Evolutionary conservation across 2,888 invertebrate genomes (phyloP).

Genomic region (Notocelia uddmanniana): DNA sequence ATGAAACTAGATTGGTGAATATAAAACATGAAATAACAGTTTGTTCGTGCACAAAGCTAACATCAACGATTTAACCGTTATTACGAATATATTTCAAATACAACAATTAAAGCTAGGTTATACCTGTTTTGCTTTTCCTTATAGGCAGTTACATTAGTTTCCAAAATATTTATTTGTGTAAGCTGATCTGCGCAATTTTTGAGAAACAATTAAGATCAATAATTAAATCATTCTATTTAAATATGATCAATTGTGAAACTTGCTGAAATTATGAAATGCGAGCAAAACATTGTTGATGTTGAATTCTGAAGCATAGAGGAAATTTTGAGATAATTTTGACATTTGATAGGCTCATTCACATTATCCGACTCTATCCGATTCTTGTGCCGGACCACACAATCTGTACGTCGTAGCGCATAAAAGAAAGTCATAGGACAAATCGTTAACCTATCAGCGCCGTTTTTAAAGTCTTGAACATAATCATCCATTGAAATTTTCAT

Average conservation of each 20-base stretch:
- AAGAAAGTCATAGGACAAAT: too few species aligned
- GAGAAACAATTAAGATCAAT: not conserved
- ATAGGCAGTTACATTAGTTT: not conserved
- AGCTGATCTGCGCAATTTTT: not conserved
- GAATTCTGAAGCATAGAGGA: too few species aligned
- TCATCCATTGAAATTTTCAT: too few species aligned
- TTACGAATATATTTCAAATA: not conserved
- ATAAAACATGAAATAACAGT: not conserved
- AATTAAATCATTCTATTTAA: not conserved
- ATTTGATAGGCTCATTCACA: not conserved
- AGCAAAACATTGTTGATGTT: not conserved
- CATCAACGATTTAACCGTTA: not conserved
- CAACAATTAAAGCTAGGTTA: not conserved
- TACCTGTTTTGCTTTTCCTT: not conserved
- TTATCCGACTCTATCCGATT: too few species aligned
- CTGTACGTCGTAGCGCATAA: too few species aligned
- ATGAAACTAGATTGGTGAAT: not conserved
- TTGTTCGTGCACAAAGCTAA: not conserved
- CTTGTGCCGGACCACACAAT: too few species aligned
- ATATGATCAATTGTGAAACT: not conserved
- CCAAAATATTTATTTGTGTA: not conserved
- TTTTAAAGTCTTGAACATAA: slow-evolving; percentile 4
- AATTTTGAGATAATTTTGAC: not conserved
- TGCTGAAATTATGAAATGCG: too few species aligned
- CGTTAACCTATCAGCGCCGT: not conserved